Percentiles rank a stretch among this genome's conserved stretches.
Conservation (phyloP, 2,797 vertebrate species). For the Poeciliopsis paucimaculata region DNA sequence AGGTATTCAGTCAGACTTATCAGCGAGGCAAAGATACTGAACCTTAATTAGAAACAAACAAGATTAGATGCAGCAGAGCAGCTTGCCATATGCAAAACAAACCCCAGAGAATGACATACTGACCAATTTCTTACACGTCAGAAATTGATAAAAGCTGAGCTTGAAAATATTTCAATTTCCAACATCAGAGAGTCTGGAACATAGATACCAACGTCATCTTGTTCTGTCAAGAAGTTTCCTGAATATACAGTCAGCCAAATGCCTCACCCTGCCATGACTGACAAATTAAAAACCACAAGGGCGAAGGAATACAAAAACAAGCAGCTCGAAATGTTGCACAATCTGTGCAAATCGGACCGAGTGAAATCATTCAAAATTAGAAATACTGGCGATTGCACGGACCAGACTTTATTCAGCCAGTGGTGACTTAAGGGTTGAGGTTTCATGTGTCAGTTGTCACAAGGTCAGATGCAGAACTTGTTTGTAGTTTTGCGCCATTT, state of each 20-base stretch:
- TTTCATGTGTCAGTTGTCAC: background rate
- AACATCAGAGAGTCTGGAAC: slow-evolving; percentile 11
- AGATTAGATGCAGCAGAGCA: slow-evolving; percentile 27
- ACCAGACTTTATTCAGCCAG: background rate
- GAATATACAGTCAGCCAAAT: slow-evolving; percentile 34
- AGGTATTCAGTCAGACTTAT: slow-evolving; percentile 24
- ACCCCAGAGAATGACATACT: background rate
- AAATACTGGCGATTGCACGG: background rate
- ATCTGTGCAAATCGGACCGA: slow-evolving; percentile 5
- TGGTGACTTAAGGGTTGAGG: background rate
- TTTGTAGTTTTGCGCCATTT: background rate
- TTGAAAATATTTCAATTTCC: slow-evolving; percentile 1
- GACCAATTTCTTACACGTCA: background rate
- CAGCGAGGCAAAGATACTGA: slow-evolving; percentile 51
- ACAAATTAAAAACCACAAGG: slow-evolving; percentile 55
- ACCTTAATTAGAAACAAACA: slow-evolving; percentile 60
- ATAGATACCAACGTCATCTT: slow-evolving; percentile 37
- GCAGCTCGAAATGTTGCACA: slow-evolving; percentile 18
- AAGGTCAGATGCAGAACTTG: background rate
- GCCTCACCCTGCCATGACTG: slow-evolving; percentile 27
- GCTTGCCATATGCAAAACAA: slow-evolving; percentile 3
- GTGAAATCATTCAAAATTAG: background rate
- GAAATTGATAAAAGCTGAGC: background rate
- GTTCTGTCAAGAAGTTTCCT: slow-evolving; percentile 38
- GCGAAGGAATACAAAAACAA: slow-evolving; percentile 25